Evolutionary conservation across 2,113 vertebrate species (phyloP).

Genomic region (Heterotilapia buettikoferi): DNA sequence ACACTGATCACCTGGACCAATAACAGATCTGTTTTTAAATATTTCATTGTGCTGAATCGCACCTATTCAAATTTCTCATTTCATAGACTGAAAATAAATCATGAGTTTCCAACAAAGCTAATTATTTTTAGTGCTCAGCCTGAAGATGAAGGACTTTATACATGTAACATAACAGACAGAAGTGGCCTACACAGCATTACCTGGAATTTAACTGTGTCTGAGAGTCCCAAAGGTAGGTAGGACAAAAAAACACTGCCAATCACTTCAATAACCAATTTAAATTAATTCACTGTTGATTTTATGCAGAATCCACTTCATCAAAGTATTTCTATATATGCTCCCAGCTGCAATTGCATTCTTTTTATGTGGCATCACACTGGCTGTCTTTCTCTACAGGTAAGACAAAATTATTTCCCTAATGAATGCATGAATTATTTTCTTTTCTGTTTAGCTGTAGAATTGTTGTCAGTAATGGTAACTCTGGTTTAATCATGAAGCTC

Average conservation of each 20-base stretch:
- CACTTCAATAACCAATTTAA: not conserved
- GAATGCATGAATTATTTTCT: not conserved
- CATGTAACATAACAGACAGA: accelerated
- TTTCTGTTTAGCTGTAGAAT: too few relatives aligned
- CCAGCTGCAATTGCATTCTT: not conserved
- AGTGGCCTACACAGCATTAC: too few relatives aligned
- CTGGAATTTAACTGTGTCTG: too few relatives aligned
- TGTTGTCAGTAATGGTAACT: too few relatives aligned
- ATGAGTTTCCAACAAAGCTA: not conserved
- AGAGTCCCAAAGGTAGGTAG: too few relatives aligned
- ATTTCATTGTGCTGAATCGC: accelerated
- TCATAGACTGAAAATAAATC: not conserved
- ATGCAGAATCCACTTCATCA: not conserved
- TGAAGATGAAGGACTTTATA: constrained; percentile 24
- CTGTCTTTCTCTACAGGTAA: not conserved
- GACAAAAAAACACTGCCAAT: not conserved
- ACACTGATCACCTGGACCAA: not conserved
- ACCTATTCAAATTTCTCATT: not conserved
- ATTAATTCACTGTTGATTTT: not conserved
- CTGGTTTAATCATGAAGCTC: too few relatives aligned
- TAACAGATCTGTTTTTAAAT: accelerated
- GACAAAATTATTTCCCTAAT: not conserved
- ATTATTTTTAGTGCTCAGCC: not conserved
- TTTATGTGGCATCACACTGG: too few relatives aligned
- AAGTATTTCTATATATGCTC: not conserved